Base-by-base conservation (phyloP, 2,113 vertebrate genomes). In the Electrona antarctica region DNA sequence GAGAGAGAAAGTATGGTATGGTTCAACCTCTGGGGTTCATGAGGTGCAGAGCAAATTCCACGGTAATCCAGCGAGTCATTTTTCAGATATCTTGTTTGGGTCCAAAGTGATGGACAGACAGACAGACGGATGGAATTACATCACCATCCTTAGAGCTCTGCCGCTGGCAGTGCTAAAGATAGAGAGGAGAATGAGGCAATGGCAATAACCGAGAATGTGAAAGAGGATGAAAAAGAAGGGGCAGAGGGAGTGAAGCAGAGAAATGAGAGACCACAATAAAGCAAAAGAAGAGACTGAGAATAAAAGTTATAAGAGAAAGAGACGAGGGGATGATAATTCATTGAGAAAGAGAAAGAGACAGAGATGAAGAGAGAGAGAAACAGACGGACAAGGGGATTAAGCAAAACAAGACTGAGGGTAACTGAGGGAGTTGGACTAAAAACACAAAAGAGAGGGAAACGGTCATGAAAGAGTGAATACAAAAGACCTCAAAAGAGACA, bases 381-480 rank as follows among this genome's bases (percentile, higher is more conserved):
- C 21, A 33, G 21, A 33, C 3, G 8, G 64, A 14, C 10, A 41
- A 28, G 6, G 29, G 11, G 33, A 33, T 28, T 2, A 33, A 45
- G 51, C 1, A 9, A 41, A 33, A 59, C 33, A 41, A 41, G 33
- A 41, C 33, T 41, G 33, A 41, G 33, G 33, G 33, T 41, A 41
- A 41, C 33, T 41, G 33, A 41, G 33, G 33, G 33, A 41, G 33
- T 41, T 59, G 21, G 51, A 45, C 6, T 28, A 49, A 8, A 66
- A 33, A 81, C 14, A 67, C 49, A 45, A 33, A 28, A 60, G 15
- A 1, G 12, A 4, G 11, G 49, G 49, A 50, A 50, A 8, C 8
- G 49, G 8, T 10, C 8, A n/a, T n/a, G 50, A 70, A 74, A 55
- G 57, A 64, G 33, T 41, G 33, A 41, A 41, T 65, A 59, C 4